Evolutionary conservation across 1,140 invertebrate species (phyloP), one percentile per base, ranked within the genome.

Genomic region (Chionoecetes opilio): DNA sequence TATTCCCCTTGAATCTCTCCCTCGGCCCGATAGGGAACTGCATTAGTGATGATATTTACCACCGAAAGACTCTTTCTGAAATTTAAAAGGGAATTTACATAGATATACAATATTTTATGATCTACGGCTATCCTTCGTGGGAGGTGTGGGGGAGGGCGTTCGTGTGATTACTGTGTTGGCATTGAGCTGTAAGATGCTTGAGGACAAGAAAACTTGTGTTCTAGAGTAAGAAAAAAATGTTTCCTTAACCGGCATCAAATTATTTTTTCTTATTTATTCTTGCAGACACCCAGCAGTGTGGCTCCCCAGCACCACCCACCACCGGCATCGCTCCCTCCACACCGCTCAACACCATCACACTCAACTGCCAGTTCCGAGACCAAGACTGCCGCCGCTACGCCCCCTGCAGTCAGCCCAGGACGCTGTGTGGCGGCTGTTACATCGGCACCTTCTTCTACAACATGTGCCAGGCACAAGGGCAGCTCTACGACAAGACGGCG

Each of bases 371-470:
- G 17, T 91, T 91, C 34, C 53, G 14, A 1, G 46, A 75, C n/a
- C 0, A 63, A 3, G 26, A 90, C 41, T 53, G 46, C 34, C 63
- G 2, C 14, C 46, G 32, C 11, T 82, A 75, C 32, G 53, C 31
- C 3, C 89, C 89, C 29, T 53, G 63, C 89, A 91, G 46, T 2
- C 17, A 34, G 17, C 0, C n/a, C 31, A 31, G 89, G 53, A 75
- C 53, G 26, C 89, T 91, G 11, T 91, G 89, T 29, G 9, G 9
- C 9, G 89, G 89, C 46, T 91, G 89, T 29, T 91, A 91, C 46
- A 75, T 91, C 31, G 89, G 89, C 9, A 11, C 32, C 29, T 34
- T 14, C 31, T 91, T 91, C 89, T 75, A 75, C 63, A 75, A 75
- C 63, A 1, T 75, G 63, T 75, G 63, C n/a, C 63, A 75, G 63